phyloP scores from a whole-genome alignment of 92 coral and sea anemone species.

The Scolanthus callimorphus region DNA sequence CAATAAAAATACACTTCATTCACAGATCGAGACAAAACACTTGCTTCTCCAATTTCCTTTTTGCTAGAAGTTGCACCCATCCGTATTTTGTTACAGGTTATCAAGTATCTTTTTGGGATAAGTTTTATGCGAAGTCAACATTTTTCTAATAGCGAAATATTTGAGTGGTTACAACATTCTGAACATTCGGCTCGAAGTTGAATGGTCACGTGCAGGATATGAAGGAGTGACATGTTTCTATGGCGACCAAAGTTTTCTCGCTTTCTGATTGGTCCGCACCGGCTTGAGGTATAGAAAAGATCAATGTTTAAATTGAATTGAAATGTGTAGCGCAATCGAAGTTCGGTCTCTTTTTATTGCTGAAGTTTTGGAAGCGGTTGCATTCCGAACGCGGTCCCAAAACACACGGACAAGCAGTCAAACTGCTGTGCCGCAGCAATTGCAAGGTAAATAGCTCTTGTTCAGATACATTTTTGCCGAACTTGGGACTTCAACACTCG shows the following conservation, averaged over 20 bases:
- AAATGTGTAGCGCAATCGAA: constrained; percentile 59
- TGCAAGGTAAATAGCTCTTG: constrained; percentile 29
- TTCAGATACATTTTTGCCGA: background rate
- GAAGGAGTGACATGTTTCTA: constrained; percentile 40
- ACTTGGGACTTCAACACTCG: background rate
- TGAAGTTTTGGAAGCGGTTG: constrained; percentile 71
- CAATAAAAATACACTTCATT: too few relatives aligned
- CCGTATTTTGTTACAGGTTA: too few relatives aligned
- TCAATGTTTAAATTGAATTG: constrained; percentile 58
- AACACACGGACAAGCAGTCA: constrained; percentile 64
- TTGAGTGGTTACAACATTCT: too few relatives aligned
- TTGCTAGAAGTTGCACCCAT: too few relatives aligned
- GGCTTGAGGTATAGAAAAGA: constrained; percentile 37
- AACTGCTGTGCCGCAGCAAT: constrained; percentile 75
- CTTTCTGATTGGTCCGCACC: constrained; percentile 53
- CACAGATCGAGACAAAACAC: too few relatives aligned
- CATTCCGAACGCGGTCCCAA: constrained; percentile 38
- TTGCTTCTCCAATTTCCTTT: too few relatives aligned
- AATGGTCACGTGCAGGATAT: constrained; percentile 48
- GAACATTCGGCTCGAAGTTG: too few relatives aligned
- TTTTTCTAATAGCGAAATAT: too few relatives aligned
- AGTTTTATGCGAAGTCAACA: too few relatives aligned
- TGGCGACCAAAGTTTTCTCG: constrained; percentile 27
- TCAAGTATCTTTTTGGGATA: too few relatives aligned
- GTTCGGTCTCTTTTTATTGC: constrained; percentile 66